These are phyloP conservation scores for Drosophila birchii DNA, from an alignment of 2,888 invertebrate genomes.

Conservation along the genomic window DNA sequence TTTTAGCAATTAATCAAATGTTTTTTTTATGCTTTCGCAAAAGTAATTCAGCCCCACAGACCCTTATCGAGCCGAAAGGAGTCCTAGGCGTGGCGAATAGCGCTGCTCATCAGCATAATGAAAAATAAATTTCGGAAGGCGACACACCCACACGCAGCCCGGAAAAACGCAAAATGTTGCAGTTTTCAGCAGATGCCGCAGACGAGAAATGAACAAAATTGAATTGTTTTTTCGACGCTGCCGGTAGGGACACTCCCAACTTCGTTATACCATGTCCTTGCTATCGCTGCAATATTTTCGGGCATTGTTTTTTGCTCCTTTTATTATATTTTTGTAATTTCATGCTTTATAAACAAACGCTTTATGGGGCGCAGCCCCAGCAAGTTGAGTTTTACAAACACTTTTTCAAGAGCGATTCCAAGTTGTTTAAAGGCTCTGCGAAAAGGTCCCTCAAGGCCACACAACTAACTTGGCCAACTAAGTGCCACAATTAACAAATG, in stretches of 20 bases:
- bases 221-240: slow-evolving; percentile 43
- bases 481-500: slow-evolving; percentile 53
- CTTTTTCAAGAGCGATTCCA: slow-evolving; percentile 4
- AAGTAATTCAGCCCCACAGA: background rate
- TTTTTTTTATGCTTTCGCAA: slow-evolving; percentile 19
- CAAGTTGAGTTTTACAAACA: slow-evolving; percentile 34
- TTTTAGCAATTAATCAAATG: slow-evolving; percentile 20
- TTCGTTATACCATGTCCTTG: background rate
- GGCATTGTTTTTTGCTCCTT: slow-evolving; percentile 15
- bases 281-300: slow-evolving; percentile 39
- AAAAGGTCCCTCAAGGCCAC: slow-evolving; percentile 2
- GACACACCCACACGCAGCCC: slow-evolving; percentile 30
- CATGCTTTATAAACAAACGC: slow-evolving; percentile 43
- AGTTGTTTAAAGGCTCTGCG: background rate
- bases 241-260: slow-evolving; percentile 1
- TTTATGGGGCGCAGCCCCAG: slow-evolving; percentile 42
- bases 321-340: slow-evolving; percentile 21
- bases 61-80: slow-evolving; percentile 22
- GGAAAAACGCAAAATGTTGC: slow-evolving; percentile 23
- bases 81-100: slow-evolving; percentile 27
- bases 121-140: slow-evolving; percentile 46
- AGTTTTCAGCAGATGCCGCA: slow-evolving; percentile 33
- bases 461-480: slow-evolving; percentile 49
- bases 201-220: slow-evolving; percentile 36
- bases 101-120: slow-evolving; percentile 64